These are phyloP conservation scores for Lytechinus pictus DNA, from an alignment of 35 echinoderm and acorn worm genomes.

Conservation along the genomic window DNA sequence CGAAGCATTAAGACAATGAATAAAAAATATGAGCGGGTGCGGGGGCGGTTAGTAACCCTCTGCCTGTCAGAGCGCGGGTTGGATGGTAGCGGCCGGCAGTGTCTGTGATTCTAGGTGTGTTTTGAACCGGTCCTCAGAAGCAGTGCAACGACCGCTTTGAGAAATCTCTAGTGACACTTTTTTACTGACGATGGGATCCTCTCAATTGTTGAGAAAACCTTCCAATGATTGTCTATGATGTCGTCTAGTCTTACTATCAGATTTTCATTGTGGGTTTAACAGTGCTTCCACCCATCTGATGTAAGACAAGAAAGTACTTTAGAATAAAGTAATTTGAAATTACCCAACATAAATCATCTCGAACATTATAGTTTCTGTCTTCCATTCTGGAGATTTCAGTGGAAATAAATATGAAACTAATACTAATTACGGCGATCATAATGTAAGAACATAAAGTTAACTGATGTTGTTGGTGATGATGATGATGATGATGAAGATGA, in stretches of 20 bases:
- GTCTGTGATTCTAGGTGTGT: not conserved
- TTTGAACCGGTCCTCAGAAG: not conserved
- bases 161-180: conserved; percentile 7
- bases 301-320: too few relatives aligned
- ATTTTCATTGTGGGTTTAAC: not conserved
- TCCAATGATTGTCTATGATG: not conserved
- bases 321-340: too few relatives aligned
- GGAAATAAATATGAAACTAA: too few relatives aligned
- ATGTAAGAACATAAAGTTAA: too few relatives aligned
- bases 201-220: not conserved
- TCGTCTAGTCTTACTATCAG: not conserved
- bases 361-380: too few relatives aligned
- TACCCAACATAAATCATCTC: too few relatives aligned
- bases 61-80: not conserved
- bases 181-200: not conserved
- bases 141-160: not conserved
- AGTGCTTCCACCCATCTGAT: not conserved
- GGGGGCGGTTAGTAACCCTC: not conserved
- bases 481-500: too few relatives aligned
- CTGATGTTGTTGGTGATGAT: too few relatives aligned
- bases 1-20: not conserved
- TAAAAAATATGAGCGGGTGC: not conserved
- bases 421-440: too few relatives aligned
- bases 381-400: too few relatives aligned
- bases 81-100: not conserved